Evolutionary conservation across 1,140 invertebrate species (phyloP), one percentile per base, ranked within the genome.

Genomic region (Trichogramma pretiosum): DNA sequence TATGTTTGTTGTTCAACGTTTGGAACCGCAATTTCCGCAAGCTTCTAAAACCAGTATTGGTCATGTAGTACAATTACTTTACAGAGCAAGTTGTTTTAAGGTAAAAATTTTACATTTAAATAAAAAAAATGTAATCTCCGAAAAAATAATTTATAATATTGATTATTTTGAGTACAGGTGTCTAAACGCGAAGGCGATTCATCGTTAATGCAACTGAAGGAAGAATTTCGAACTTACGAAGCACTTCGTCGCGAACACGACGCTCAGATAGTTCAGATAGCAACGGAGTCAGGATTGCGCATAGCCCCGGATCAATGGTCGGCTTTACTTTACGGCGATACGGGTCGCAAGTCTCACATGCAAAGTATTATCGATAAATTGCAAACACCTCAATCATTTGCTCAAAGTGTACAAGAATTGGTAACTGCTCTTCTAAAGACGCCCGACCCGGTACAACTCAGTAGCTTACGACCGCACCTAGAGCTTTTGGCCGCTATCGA

Each of bases 241-340:
- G 81, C 87, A 3, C 65, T 99, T 14, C 76, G 96, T 41, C 75
- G 92, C 1, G 95, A 98, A 64, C 96, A 99, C 61, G 95, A 99
- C 70, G 87, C 93, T n/a, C 96, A 99, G 68, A 95, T 95, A 56
- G 89, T 95, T 8, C 89, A 94, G 72, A 98, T 99, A 56, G 95
- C 95, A 0, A 92, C 92, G 0, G 96, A 99, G 73, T 93, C 93
- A 14, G 95, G 95, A 10, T 73, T 99, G 5, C 76, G 94, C 28
- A 98, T 99, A 48, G 92, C 93, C 0, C 95, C 96, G 0, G 96
- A 99, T 63, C 94, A 98, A 63, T 99, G 95, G 96, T 95, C 92
- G 7, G 89, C 93, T 8, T 66, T 99, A 24, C 68, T 99, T 2
- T 99, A 98, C 65, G 95, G 95, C 2, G 95, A 99, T 64, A 85